A percentile compares a stretch with the other conserved stretches of the same genome.
Conservation (phyloP, 2,888 invertebrate genomes). For the Drosophila paracracens region DNA sequence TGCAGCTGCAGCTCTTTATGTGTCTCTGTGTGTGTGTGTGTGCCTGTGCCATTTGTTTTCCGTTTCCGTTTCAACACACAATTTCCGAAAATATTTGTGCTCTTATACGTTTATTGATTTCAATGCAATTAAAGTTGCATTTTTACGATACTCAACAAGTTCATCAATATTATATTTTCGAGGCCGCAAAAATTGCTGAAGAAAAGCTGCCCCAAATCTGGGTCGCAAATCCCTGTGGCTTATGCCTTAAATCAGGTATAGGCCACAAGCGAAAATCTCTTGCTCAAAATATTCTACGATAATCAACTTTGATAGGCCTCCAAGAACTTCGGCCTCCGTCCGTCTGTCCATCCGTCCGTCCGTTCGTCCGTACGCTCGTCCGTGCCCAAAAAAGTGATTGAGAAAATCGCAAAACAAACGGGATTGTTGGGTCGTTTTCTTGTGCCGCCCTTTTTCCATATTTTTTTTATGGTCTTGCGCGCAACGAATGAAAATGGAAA, state of each 20-base stretch:
- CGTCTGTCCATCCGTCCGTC: neutral
- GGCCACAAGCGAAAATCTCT: slow-evolving; percentile 68
- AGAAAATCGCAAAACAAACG: slow-evolving; percentile 54
- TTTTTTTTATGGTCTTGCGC: slow-evolving; percentile 63
- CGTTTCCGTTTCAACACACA: slow-evolving; percentile 49
- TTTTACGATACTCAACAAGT: slow-evolving; percentile 58
- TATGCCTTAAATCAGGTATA: slow-evolving; percentile 66
- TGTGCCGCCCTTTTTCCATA: slow-evolving; percentile 46
- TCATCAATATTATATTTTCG: slow-evolving; percentile 54
- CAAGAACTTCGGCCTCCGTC: slow-evolving; percentile 5
- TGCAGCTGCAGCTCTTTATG: slow-evolving; percentile 3
- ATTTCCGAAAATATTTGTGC: slow-evolving; percentile 25
- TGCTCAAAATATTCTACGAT: slow-evolving; percentile 71
- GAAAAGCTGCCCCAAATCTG: slow-evolving; percentile 44
- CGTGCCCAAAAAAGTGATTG: slow-evolving; percentile 52
- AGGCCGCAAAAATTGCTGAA: slow-evolving; percentile 17
- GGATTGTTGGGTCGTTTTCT: slow-evolving; percentile 9
- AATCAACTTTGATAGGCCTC: slow-evolving; percentile 75
- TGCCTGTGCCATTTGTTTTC: slow-evolving; percentile 42
- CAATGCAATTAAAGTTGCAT: slow-evolving; percentile 59
- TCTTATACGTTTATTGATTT: slow-evolving; percentile 50
- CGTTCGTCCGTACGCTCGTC: neutral
- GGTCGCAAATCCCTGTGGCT: slow-evolving; percentile 66
- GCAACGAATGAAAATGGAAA: slow-evolving; percentile 60
- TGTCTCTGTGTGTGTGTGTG: slow-evolving; percentile 14